Conservation (phyloP, 53 echinoderm and acorn worm species). For the Antedon mediterranea region DNA sequence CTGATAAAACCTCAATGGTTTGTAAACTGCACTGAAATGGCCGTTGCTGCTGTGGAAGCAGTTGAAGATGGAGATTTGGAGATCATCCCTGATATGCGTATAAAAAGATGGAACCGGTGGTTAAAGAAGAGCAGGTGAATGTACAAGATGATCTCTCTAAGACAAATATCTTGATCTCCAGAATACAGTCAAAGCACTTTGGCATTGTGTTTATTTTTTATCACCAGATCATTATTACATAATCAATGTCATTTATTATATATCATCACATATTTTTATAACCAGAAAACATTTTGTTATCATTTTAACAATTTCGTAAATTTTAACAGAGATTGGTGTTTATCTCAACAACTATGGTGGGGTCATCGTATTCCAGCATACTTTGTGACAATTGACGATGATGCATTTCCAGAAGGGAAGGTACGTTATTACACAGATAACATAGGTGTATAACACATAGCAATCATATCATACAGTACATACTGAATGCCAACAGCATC, state of each 20-base stretch:
- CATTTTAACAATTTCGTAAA: neutral
- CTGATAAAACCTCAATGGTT: slow-evolving; percentile 91
- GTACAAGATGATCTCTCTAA: neutral
- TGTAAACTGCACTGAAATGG: slow-evolving; percentile 93
- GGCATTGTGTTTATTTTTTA: too few species aligned
- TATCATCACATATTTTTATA: too few species aligned
- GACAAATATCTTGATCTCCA: too few species aligned
- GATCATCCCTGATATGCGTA: slow-evolving; percentile 90
- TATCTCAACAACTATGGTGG: slow-evolving; percentile 98
- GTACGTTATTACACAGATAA: too few species aligned
- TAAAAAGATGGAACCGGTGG: slow-evolving; percentile 95
- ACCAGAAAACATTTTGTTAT: neutral
- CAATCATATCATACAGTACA: too few species aligned
- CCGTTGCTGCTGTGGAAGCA: slow-evolving; percentile 48
- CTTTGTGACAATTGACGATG: slow-evolving; percentile 81
- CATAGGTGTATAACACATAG: too few species aligned
- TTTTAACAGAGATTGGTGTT: slow-evolving; percentile 83
- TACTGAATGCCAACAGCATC: too few species aligned
- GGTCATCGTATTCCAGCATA: slow-evolving; percentile 98
- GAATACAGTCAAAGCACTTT: too few species aligned
- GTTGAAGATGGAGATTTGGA: slow-evolving; percentile 70
- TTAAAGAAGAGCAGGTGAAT: slow-evolving; percentile 93
- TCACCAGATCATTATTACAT: too few species aligned
- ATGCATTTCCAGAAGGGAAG: slow-evolving; percentile 49
- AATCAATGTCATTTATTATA: too few species aligned